These are phyloP conservation scores for Tetragnatha montana DNA, from an alignment of 2,888 invertebrate species.

Conservation along the genomic window DNA sequence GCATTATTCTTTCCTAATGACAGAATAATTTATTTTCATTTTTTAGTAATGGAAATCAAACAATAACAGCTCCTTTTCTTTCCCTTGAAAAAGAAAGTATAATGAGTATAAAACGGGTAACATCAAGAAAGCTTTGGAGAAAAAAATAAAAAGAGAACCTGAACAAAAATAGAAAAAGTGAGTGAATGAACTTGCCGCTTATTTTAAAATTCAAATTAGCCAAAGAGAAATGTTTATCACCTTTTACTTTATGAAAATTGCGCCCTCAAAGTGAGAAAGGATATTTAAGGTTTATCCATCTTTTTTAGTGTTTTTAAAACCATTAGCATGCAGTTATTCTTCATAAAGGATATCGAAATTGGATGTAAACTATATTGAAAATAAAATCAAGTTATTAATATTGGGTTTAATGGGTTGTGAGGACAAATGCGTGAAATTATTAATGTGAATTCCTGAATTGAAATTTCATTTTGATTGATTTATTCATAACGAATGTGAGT, in stretches of 20 bases:
- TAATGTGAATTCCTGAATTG: too few species aligned
- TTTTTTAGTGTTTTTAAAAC: not conserved
- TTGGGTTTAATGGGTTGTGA: too few species aligned
- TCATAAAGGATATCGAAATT: not conserved
- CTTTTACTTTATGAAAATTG: not conserved
- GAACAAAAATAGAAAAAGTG: not conserved
- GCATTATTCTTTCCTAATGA: not conserved
- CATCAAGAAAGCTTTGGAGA: not conserved
- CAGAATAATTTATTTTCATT: conserved; percentile 11
- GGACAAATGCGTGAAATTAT: too few species aligned
- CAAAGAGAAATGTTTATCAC: not conserved
- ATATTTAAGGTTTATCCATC: not conserved
- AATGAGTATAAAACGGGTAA: conserved; percentile 11
- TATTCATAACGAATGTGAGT: too few species aligned
- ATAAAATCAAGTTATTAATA: not conserved
- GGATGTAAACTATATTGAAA: not conserved
- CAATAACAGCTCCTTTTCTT: not conserved
- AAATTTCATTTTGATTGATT: too few species aligned
- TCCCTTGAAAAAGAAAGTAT: not conserved
- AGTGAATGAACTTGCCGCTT: not conserved
- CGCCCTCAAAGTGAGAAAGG: not conserved
- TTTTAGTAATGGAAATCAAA: not conserved
- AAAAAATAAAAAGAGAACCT: not conserved
- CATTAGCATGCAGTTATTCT: not conserved
- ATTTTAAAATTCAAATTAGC: conserved; percentile 22